phyloP scores from a whole-genome alignment of 2,888 invertebrate species.

The Lasioglossum zephyrum region DNA sequence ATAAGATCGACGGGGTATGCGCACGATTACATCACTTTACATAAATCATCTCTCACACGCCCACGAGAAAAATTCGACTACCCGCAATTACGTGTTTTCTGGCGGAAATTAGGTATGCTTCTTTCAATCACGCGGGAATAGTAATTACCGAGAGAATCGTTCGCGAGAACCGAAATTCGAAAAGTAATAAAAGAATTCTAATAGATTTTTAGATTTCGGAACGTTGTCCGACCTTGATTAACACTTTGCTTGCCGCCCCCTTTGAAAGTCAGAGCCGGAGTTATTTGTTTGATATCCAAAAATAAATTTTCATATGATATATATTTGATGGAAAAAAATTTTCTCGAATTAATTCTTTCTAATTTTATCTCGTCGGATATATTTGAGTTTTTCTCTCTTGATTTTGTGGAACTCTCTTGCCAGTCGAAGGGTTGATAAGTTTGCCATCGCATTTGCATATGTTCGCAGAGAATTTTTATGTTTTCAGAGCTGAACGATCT shows the following conservation, averaged over 20 bases:
- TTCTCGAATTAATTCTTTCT: neutral
- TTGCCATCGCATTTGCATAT: too few relatives aligned
- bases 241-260: neutral
- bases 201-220: neutral
- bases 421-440: too few relatives aligned
- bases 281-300: neutral
- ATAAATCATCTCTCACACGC: constrained; percentile 31
- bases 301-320: neutral
- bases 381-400: neutral
- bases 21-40: constrained; percentile 35
- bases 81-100: neutral
- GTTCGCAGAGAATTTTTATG: too few relatives aligned
- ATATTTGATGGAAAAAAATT: neutral
- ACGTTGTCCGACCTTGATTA: neutral
- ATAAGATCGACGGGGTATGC: constrained; percentile 10
- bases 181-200: neutral
- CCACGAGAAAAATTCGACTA: constrained; percentile 8
- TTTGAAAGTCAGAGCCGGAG: neutral
- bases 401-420: too few relatives aligned
- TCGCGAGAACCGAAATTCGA: neutral
- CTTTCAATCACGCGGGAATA: neutral
- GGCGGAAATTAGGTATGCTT: neutral
- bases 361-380: neutral
- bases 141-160: neutral
- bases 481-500: too few relatives aligned